Evolutionary conservation across 2,113 vertebrate species (phyloP), one percentile per base, ranked within the genome.

Genomic region (Columba janthina): DNA sequence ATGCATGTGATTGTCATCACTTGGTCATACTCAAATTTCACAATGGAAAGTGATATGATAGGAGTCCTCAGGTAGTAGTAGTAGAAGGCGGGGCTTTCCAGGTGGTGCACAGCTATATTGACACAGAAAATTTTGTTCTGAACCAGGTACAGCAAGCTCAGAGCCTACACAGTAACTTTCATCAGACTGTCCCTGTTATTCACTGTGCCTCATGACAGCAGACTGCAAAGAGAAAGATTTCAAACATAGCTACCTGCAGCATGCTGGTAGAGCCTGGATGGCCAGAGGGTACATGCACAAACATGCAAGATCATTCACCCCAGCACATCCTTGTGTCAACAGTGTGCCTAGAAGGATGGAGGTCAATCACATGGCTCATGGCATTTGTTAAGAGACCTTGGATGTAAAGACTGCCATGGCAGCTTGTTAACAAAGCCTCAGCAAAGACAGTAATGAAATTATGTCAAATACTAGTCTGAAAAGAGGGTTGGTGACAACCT

Each of bases 1-100:
- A 86, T 0, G 2, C 4, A 1, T 7, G 14, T 11, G 5, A 60
- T 26, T 36, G 50, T 32, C 40, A 13, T 19, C 16, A 57, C 17
- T 28, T 3, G 2, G 24, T 44, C 24, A 31, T 8, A 50, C 12
- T 77, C 15, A 87, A 78, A 70, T 5, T 34, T 38, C 18, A 24
- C 25, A 54, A 56, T 8, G 32, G 60, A 54, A 80, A 95, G 76
- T 3, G 11, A 46, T 18, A 42, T 2, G 36, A 34, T 7, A 9
- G 61, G 34, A 57, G 18, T 62, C 31, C 60, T 62, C 13, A 46
- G 25, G 31, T 1, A 25, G 40, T 7, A 73, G 51, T 9, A 38
- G 38, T 38, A 38, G 34, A 71, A 85, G 34, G 28, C 12, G 70
- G 24, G 8, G 28, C 25, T 12, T n/a, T 90, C 31, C 67, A 54